These are phyloP conservation scores for Thamnophis elegans DNA, from an alignment of 2,797 vertebrate species.

Conservation along the genomic window DNA sequence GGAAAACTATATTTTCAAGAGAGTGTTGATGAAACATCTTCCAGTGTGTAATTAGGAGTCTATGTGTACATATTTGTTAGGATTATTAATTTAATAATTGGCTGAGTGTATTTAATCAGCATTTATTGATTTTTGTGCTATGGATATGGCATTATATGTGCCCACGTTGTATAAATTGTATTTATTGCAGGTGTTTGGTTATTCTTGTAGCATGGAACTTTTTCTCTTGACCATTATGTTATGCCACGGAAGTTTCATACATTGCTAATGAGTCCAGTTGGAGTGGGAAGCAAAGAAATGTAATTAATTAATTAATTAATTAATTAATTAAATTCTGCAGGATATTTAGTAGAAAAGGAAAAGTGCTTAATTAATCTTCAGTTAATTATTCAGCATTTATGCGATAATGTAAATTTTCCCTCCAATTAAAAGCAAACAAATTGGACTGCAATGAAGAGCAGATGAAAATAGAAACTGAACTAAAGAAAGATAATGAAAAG, in stretches of 20 bases:
- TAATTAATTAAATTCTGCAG: not conserved
- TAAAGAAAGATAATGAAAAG: not conserved
- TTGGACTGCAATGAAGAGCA: not conserved
- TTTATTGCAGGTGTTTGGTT: not conserved
- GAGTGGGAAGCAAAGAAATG: not conserved
- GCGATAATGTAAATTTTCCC: not conserved
- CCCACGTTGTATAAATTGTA: not conserved
- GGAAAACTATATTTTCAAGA: not conserved
- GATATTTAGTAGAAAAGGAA: not conserved
- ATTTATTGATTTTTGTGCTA: not conserved
- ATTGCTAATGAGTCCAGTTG: not conserved
- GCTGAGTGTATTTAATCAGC: not conserved
- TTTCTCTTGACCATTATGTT: not conserved
- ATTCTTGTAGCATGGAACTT: not conserved
- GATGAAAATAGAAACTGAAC: not conserved
- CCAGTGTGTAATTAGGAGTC: not conserved
- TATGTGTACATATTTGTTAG: not conserved
- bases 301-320: not conserved
- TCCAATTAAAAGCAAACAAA: not conserved
- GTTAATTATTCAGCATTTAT: not conserved
- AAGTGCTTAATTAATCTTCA: not conserved
- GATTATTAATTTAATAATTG: not conserved
- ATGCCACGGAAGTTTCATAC: not conserved
- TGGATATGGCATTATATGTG: not conserved
- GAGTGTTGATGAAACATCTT: not conserved